phyloP scores from a whole-genome alignment of 2,113 vertebrate genomes.

The Coryphaenoides rupestris region DNA sequence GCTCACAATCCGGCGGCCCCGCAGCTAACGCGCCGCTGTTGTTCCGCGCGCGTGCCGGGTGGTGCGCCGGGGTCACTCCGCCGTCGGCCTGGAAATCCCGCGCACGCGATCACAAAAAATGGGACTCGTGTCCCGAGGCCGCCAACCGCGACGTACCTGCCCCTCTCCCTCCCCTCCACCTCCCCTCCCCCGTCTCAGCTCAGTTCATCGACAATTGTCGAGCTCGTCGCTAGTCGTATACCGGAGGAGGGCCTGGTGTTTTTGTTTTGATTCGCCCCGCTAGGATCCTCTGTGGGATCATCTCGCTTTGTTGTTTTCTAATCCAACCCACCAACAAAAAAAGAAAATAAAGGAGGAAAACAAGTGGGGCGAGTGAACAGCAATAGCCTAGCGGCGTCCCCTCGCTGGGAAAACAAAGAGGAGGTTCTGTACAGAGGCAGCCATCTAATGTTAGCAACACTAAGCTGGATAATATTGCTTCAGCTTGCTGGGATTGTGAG shows the following conservation, averaged over 20 bases:
- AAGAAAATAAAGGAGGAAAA: too few species aligned
- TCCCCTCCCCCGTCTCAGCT: too few species aligned
- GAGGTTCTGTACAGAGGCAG: constrained; percentile 54
- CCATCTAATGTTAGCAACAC: constrained; percentile 60
- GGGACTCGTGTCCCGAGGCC: constrained; percentile 25
- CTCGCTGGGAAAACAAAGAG: constrained; percentile 47
- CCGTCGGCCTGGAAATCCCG: too few species aligned
- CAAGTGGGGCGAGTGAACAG: too few species aligned
- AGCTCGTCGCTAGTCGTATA: too few species aligned
- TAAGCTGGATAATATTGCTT: constrained; percentile 63
- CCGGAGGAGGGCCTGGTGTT: too few species aligned
- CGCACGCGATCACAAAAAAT: constrained; percentile 15
- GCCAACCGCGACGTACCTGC: constrained; percentile 13
- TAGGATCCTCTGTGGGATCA: not conserved
- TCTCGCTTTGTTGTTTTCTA: constrained; percentile 22
- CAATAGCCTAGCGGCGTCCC: constrained; percentile 21
- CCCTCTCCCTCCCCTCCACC: too few species aligned
- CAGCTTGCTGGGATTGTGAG: constrained; percentile 59
- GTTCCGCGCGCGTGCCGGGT: constrained; percentile 54
- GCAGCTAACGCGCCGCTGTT: constrained; percentile 60
- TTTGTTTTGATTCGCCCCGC: too few species aligned
- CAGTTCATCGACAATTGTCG: too few species aligned
- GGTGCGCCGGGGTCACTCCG: too few species aligned
- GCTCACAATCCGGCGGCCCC: too few species aligned
- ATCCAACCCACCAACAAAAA: constrained; percentile 12